Evolutionary conservation across 2,797 vertebrate genomes (phyloP).

Genomic region (Chromis chromis): DNA sequence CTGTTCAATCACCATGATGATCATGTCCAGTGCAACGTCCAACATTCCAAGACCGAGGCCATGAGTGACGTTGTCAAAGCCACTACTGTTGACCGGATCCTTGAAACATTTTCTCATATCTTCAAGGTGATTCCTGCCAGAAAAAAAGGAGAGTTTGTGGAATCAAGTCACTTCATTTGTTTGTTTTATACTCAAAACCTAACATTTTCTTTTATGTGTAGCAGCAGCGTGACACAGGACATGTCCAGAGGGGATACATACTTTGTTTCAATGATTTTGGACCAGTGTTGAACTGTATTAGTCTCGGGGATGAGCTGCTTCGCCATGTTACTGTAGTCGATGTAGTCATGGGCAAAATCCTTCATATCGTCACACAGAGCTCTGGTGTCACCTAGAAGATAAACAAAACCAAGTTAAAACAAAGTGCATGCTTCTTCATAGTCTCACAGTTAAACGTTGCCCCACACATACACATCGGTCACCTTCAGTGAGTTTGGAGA

Average conservation of each 20-base stretch:
- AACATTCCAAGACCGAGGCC: conserved; percentile 86
- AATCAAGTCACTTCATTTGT: background rate
- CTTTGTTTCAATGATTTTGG: conserved; percentile 89
- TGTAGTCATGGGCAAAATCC: conserved; percentile 86
- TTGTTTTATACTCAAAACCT: background rate
- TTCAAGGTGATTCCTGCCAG: conserved; percentile 84
- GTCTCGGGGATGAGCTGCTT: conserved; percentile 86
- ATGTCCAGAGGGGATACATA: conserved; percentile 45
- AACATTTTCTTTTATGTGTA: too few species aligned
- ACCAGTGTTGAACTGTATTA: conserved; percentile 89
- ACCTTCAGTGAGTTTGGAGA: conserved; percentile 89
- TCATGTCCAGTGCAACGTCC: conserved; percentile 83
- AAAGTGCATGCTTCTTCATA: background rate
- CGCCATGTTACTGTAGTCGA: conserved; percentile 85
- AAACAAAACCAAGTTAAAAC: background rate
- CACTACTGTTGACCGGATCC: conserved; percentile 80
- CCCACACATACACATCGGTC: background rate
- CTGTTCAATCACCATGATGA: conserved; percentile 83
- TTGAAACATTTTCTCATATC: conserved; percentile 85
- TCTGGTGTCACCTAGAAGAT: conserved; percentile 80
- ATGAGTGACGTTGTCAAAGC: conserved; percentile 85
- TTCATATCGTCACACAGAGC: conserved; percentile 87
- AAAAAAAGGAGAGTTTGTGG: background rate
- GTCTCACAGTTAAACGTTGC: background rate
- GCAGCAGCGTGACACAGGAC: background rate